Conservation (phyloP, 1,140 invertebrate genomes). For the Zaprionus ornatus region DNA sequence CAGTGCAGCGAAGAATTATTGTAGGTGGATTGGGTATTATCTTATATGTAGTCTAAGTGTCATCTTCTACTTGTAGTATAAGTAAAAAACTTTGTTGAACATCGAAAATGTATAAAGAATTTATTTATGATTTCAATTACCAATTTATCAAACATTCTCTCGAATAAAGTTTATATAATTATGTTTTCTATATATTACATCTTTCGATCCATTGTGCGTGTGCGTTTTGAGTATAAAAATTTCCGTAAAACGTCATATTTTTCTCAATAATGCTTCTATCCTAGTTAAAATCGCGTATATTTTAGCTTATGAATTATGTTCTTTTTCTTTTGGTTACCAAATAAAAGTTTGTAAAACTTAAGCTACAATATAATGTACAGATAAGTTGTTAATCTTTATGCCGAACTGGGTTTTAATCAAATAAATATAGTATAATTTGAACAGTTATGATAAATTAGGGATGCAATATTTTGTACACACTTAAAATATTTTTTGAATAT, state of each 20-base stretch:
- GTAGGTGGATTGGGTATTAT: not conserved
- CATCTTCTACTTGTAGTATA: not conserved
- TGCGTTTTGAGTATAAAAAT: constrained; percentile 54
- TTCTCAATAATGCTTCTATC: not conserved
- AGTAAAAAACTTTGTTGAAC: not conserved
- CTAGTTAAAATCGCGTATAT: constrained; percentile 10
- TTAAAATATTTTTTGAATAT: not conserved
- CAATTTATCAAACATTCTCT: constrained; percentile 22
- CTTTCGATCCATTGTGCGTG: constrained; percentile 22
- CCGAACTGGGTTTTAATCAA: not conserved
- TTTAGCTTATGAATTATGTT: not conserved
- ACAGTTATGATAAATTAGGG: constrained; percentile 1
- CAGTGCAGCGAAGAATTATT: not conserved
- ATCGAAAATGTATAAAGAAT: constrained; percentile 21
- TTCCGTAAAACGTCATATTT: constrained; percentile 38
- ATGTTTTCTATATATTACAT: constrained; percentile 19
- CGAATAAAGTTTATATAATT: constrained; percentile 16
- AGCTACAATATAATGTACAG: not conserved
- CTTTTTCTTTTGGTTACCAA: constrained; percentile 3
- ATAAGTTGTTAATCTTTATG: not conserved
- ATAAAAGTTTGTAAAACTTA: constrained; percentile 1
- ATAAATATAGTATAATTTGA: not conserved
- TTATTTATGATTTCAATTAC: constrained; percentile 28
- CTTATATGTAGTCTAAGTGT: not conserved
- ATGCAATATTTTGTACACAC: constrained; percentile 2